Evolutionary conservation across 2,797 vertebrate species (phyloP), one percentile per base, ranked within the genome.

Genomic region (Scyliorhinus canicula): DNA sequence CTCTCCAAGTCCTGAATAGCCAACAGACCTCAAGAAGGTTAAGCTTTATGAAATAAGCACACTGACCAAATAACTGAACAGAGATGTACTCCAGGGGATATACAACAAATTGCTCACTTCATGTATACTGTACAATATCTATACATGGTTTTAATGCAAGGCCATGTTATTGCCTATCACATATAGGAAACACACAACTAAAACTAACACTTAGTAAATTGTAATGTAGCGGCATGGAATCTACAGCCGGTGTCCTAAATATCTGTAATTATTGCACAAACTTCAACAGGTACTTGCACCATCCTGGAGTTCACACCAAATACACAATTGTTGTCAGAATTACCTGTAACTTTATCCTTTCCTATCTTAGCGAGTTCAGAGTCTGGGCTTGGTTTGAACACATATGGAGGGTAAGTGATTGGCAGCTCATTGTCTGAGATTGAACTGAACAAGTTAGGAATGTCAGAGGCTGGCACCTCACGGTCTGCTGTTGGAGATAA

Each of bases 281-380:
- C 9, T n/a, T 90, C 86, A 60, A 21, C 35, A 57, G 40, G 88
- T 8, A 60, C 19, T 60, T 63, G 65, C 16, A 26, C 57, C 5
- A 82, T 82, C 19, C 79, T 7, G 24, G n/a, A 65, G 1, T 44
- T 40, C 86, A 90, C 19, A 90, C 35, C 86, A 19, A 90, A 63
- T 57, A 7, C 55, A 90, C 86, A 90, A 90, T n/a, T 90, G 63
- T n/a, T 63, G 86, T 65, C 88, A 40, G 60, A 91, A 44, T 60
- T 63, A 91, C 88, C 88, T 63, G 88, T 91, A 63, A 91, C 60
- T 91, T 91, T 60, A 65, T 40, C 26, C 21, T 63, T 24, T 91
- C 35, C 60, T 65, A 65, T 65, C 5, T 65, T 90, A 63, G 55
- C 4, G 21, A 35, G 55, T 90, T 90, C 55, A 90, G 60, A 26